These are phyloP conservation scores for Rhadina sibilatrix DNA, from an alignment of 2,113 vertebrate species.

Conservation along the genomic window DNA sequence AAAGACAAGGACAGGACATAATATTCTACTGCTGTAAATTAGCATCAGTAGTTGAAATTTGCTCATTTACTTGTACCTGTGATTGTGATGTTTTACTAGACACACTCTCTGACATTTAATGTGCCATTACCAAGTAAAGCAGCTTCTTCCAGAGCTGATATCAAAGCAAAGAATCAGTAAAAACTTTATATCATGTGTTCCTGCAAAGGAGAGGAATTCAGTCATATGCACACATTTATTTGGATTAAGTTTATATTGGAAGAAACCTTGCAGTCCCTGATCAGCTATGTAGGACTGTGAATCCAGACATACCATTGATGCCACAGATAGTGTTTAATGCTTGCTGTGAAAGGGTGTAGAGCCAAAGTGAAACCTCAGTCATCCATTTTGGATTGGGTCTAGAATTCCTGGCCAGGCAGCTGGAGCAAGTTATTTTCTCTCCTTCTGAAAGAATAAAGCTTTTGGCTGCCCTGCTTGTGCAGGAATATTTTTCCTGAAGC, in stretches of 20 bases:
- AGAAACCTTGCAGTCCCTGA: not conserved
- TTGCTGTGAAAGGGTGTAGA: not conserved
- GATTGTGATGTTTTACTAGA: not conserved
- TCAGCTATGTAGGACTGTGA: not conserved
- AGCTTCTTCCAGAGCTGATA: not conserved
- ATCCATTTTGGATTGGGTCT: not conserved
- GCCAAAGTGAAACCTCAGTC: not conserved
- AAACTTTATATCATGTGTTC: not conserved
- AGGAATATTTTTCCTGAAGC: not conserved
- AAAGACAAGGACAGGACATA: not conserved
- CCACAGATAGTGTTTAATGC: rapidly evolving
- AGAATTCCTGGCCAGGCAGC: not conserved
- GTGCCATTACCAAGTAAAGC: not conserved
- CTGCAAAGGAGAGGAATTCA: not conserved
- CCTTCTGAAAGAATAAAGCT: not conserved
- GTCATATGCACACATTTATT: rapidly evolving
- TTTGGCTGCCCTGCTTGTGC: not conserved
- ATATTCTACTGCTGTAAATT: not conserved
- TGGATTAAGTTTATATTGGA: not conserved
- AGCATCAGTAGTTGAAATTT: not conserved
- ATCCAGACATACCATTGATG: rapidly evolving
- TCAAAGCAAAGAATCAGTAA: not conserved
- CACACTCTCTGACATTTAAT: not conserved
- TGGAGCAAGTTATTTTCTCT: not conserved
- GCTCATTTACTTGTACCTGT: not conserved